Evolutionary conservation across 2,888 invertebrate genomes (phyloP).

Genomic region (Ophion ellenae): DNA sequence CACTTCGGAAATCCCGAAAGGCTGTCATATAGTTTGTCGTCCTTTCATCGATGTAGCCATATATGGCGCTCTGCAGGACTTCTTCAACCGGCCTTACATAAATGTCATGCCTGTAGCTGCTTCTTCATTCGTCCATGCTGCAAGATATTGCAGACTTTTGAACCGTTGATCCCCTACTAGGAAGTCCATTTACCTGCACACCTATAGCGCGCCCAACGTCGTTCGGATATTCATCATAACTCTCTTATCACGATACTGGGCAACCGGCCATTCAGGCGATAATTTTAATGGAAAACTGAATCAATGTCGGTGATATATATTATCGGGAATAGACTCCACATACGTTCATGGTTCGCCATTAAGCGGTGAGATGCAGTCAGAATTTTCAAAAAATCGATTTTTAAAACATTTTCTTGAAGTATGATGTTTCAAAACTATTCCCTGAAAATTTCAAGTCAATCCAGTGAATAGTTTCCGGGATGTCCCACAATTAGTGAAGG

Average conservation of each 20-base stretch:
- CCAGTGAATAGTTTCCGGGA: too few species aligned
- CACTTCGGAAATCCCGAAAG: slow-evolving; percentile 50
- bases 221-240: background rate
- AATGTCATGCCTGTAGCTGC: slow-evolving; percentile 4
- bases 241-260: background rate
- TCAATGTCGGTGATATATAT: background rate
- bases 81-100: slow-evolving; percentile 3
- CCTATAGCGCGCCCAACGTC: too few species aligned
- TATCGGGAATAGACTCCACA: too few species aligned
- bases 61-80: slow-evolving; percentile 55
- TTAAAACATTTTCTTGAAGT: too few species aligned
- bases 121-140: slow-evolving; percentile 7
- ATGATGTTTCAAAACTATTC: too few species aligned
- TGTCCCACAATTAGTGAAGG: too few species aligned
- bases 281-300: too few species aligned
- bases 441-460: too few species aligned
- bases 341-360: background rate
- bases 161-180: slow-evolving; percentile 39
- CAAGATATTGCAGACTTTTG: slow-evolving; percentile 44
- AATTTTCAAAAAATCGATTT: too few species aligned
- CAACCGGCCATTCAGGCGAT: background rate
- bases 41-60: slow-evolving; percentile 44
- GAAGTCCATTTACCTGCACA: slow-evolving; percentile 21
- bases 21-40: slow-evolving; percentile 12
- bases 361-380: too few species aligned